Conservation (phyloP, 2,888 invertebrate genomes). For the Buathra laborator region DNA sequence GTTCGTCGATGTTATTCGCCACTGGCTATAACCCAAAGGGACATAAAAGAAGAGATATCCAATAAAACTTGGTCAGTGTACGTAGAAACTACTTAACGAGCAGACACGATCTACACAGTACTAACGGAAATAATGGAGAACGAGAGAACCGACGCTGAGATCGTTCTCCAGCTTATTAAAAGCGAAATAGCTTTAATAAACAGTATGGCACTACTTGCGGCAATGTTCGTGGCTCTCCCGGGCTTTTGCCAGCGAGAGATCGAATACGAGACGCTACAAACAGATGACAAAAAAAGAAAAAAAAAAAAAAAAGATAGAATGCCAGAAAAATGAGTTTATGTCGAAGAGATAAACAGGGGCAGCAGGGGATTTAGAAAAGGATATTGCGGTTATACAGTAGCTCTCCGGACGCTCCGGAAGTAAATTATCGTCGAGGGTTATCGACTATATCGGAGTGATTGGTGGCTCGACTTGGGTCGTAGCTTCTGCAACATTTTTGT, state of each 20-base stretch:
- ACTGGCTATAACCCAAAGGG: neutral
- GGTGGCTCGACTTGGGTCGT: slow-evolving; percentile 64
- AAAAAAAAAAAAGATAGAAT: slow-evolving; percentile 26
- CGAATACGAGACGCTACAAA: slow-evolving; percentile 13
- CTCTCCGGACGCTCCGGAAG: slow-evolving; percentile 52
- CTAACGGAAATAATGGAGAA: slow-evolving; percentile 43
- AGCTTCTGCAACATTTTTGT: slow-evolving; percentile 34
- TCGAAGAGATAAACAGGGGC: slow-evolving; percentile 59
- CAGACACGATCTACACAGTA: slow-evolving; percentile 59
- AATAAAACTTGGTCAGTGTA: slow-evolving; percentile 83
- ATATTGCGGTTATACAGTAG: slow-evolving; percentile 34
- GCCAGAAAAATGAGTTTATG: slow-evolving; percentile 52
- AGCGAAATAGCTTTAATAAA: slow-evolving; percentile 81
- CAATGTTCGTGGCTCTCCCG: slow-evolving; percentile 16
- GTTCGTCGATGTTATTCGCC: neutral
- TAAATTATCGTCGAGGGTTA: slow-evolving; percentile 69
- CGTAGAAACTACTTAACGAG: slow-evolving; percentile 61
- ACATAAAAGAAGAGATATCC: slow-evolving; percentile 67
- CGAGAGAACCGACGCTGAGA: slow-evolving; percentile 58
- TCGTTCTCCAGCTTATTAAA: slow-evolving; percentile 81
- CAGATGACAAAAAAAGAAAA: neutral
- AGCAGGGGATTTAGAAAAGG: slow-evolving; percentile 9
- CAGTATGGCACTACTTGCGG: slow-evolving; percentile 63
- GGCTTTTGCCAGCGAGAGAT: slow-evolving; percentile 1
- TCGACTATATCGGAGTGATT: slow-evolving; percentile 70